phyloP scores from a whole-genome alignment of 2,113 vertebrate species.

The Prionailurus bengalensis region DNA sequence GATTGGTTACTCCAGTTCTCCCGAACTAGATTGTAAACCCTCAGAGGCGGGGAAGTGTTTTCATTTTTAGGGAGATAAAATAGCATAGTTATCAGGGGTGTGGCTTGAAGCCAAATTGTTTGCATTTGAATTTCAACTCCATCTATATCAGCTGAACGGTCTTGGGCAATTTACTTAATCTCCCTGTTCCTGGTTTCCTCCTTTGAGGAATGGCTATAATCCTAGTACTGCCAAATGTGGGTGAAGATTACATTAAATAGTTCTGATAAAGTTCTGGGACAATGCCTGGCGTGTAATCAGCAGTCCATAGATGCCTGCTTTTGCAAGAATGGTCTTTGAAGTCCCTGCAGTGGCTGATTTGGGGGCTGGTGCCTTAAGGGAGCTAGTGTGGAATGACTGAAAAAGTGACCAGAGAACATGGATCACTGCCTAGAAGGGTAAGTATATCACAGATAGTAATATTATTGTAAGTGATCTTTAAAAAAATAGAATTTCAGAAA shows the following conservation, averaged over 20 bases:
- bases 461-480: neutral
- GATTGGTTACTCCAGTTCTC: neutral
- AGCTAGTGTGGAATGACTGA: neutral
- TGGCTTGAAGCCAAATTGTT: neutral
- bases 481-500: slow-evolving; percentile 34
- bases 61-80: neutral
- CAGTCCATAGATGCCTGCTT: neutral
- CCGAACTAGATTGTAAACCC: neutral
- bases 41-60: neutral
- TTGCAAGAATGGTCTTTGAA: neutral
- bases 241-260: neutral
- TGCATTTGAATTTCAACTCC: neutral
- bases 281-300: neutral
- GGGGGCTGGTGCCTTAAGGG: neutral
- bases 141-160: neutral
- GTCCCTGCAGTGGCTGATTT: neutral
- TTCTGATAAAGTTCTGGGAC: neutral
- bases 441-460: neutral
- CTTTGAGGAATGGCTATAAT: neutral
- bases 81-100: neutral
- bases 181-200: neutral
- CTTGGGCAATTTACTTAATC: neutral
- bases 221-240: neutral
- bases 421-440: neutral
- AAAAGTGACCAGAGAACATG: neutral